Percentiles rank a stretch among this genome's conserved stretches.
Evolutionary conservation across 2,888 invertebrate genomes (phyloP).

Genomic region (Limnephilus marmoratus): DNA sequence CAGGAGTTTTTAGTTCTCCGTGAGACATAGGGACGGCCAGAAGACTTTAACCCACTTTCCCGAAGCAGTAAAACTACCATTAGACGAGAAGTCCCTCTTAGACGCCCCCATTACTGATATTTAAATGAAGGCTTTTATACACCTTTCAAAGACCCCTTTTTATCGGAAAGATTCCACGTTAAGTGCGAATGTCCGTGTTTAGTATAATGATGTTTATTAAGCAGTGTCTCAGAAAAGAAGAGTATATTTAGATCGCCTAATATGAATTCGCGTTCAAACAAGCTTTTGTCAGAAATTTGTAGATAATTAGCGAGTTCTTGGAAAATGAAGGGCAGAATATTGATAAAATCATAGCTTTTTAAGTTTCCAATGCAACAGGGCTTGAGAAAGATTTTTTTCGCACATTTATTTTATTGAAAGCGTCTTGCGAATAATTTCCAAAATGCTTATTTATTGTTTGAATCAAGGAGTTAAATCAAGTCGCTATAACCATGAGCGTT

Average conservation of each 20-base stretch:
- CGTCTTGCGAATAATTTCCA: no score
- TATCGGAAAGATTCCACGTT: neutral
- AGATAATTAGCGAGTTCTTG: neutral
- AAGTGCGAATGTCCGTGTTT: neutral
- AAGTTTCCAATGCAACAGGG: neutral
- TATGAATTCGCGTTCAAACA: neutral
- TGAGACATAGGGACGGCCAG: neutral
- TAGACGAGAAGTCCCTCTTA: constrained; percentile 56
- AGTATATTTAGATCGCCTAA: neutral
- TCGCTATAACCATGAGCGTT: no score
- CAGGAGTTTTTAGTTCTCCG: constrained; percentile 63
- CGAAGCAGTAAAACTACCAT: constrained; percentile 58
- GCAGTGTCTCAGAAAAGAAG: neutral
- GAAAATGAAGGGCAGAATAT: neutral
- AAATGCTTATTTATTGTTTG: no score
- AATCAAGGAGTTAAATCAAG: no score
- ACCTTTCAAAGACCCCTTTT: neutral
- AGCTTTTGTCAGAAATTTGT: neutral
- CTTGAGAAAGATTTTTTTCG: neutral
- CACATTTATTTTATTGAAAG: neutral
- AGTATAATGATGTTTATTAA: neutral
- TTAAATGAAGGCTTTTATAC: constrained; percentile 57
- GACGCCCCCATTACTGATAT: constrained; percentile 62
- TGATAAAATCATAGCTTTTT: neutral
- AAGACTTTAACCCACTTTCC: constrained; percentile 34